Evolutionary conservation across 2,113 vertebrate species (phyloP), one percentile per base, ranked within the genome.

Genomic region (Brachirus orientalis): DNA sequence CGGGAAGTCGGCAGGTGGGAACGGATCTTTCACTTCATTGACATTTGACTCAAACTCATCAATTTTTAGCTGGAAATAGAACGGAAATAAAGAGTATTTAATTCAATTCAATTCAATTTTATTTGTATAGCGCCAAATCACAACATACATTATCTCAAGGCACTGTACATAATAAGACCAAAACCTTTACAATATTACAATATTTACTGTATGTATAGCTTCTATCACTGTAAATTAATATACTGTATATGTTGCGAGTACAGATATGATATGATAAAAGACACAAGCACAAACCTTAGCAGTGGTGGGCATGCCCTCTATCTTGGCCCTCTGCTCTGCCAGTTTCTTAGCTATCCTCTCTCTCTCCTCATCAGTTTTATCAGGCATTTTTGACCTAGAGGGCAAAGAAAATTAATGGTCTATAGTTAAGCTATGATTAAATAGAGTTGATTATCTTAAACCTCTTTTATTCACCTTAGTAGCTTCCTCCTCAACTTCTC

Each of bases 31-130:
- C 61, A 98, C 94, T 88, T 99, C 97, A 37, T 99, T 99, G 68
- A 99, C 97, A 5, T 96, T 98, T 7, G 96, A 98, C 88, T 99
- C 98, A 92, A 99, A 99, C 75, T 99, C 97, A 0, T 99, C 98
- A 7, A 99, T 86, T 93, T 96, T 99, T 35, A 99, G 92, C 98
- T 99, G 89, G 41, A 89, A 58, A 6, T 60, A 74, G 72, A 45
- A 69, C 6, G 3, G 55, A 19, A 1, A 62, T 9, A 55, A 18
- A 10, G 9, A 13, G 0, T 13, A 50, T n/a, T n/a, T n/a, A n/a
- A n/a, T n/a, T n/a, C n/a, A n/a, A n/a, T n/a, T n/a, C n/a, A n/a
- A n/a, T n/a, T n/a, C n/a, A n/a, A n/a, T n/a, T n/a, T n/a, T n/a
- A n/a, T n/a, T n/a, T n/a, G n/a, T n/a, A n/a, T n/a, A n/a, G n/a